Evolutionary conservation across 2,113 vertebrate genomes (phyloP).

Genomic region (Xenopus tropicalis): DNA sequence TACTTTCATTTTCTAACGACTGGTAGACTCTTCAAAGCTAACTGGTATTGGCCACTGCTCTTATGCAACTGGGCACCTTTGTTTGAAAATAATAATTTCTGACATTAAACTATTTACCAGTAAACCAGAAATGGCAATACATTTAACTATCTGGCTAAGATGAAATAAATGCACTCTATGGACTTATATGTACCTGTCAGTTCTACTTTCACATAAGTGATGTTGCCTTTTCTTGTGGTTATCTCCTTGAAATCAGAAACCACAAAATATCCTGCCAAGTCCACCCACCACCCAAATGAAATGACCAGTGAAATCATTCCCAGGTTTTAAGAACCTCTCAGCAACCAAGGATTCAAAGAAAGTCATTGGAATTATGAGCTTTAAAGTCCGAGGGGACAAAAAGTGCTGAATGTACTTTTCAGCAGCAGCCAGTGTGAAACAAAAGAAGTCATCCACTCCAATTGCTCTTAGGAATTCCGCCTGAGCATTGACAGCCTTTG

Average conservation of each 20-base stretch:
- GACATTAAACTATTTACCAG: too few species aligned
- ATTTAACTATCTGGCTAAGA: too few species aligned
- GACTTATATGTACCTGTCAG: too few species aligned
- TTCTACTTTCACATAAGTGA: background rate
- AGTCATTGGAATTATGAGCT: constrained; percentile 49
- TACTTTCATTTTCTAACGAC: too few species aligned
- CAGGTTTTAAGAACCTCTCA: constrained; percentile 49
- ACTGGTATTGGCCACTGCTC: too few species aligned
- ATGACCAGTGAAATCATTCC: constrained; percentile 51
- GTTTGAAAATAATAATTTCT: too few species aligned
- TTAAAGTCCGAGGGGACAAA: constrained; percentile 53
- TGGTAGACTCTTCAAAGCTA: too few species aligned
- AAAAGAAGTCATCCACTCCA: constrained; percentile 59
- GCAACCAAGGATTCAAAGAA: constrained; percentile 52
- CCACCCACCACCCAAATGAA: constrained; percentile 35
- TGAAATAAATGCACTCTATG: too few species aligned
- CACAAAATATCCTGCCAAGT: constrained; percentile 39
- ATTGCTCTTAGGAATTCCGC: constrained; percentile 58
- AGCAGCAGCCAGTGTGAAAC: constrained; percentile 49
- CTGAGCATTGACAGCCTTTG: constrained; percentile 50
- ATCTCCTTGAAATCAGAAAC: constrained; percentile 53
- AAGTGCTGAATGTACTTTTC: constrained; percentile 41
- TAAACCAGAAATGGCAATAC: too few species aligned
- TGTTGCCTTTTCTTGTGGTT: constrained; percentile 38
- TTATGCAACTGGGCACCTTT: too few species aligned